A percentile compares a stretch with the other conserved stretches of the same genome.
Evolutionary conservation across 1,140 invertebrate genomes (phyloP).

Genomic region (Caenorhabditis brenneri): DNA sequence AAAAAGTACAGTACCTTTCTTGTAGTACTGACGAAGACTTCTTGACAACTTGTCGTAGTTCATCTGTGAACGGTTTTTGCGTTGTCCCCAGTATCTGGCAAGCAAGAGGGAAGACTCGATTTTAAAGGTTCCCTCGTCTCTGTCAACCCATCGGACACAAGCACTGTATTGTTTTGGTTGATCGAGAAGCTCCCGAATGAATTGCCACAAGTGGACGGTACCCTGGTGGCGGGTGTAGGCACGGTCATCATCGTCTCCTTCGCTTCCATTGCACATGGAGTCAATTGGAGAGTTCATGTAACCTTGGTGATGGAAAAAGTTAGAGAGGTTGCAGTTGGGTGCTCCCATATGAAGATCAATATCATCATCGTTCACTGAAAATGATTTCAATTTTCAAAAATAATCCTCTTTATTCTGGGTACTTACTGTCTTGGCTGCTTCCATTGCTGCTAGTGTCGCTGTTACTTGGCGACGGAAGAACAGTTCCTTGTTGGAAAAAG

Average conservation of each 20-base stretch:
- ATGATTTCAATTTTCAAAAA: not conserved
- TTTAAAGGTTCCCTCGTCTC: slow-evolving; percentile 93
- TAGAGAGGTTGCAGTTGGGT: slow-evolving; percentile 10
- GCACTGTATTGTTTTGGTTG: slow-evolving; percentile 84
- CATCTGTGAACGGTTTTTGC: slow-evolving; percentile 98
- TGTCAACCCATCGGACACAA: slow-evolving; percentile 94
- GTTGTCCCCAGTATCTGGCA: slow-evolving; percentile 90
- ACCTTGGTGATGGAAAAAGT: slow-evolving; percentile 23
- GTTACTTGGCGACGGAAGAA: slow-evolving; percentile 46
- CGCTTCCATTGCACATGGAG: slow-evolving; percentile 25
- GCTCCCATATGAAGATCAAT: slow-evolving; percentile 3
- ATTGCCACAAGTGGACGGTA: slow-evolving; percentile 99
- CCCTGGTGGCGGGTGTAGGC: slow-evolving; percentile 56
- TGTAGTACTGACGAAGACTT: slow-evolving; percentile 98
- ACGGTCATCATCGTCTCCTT: slow-evolving; percentile 39
- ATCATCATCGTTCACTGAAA: slow-evolving; percentile 15
- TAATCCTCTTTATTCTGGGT: not conserved
- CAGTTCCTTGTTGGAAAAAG: slow-evolving; percentile 42
- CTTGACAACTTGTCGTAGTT: slow-evolving; percentile 98
- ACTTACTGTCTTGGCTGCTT: slow-evolving; percentile 51
- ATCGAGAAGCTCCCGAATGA: slow-evolving; percentile 90
- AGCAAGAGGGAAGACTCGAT: slow-evolving; percentile 97
- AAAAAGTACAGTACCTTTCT: slow-evolving; percentile 79
- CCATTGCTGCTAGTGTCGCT: slow-evolving; percentile 51
- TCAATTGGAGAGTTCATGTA: slow-evolving; percentile 44